A percentile compares a stretch with the other conserved stretches of the same genome.
Conservation (phyloP, 2,113 vertebrate genomes). For the Columba livia region DNA sequence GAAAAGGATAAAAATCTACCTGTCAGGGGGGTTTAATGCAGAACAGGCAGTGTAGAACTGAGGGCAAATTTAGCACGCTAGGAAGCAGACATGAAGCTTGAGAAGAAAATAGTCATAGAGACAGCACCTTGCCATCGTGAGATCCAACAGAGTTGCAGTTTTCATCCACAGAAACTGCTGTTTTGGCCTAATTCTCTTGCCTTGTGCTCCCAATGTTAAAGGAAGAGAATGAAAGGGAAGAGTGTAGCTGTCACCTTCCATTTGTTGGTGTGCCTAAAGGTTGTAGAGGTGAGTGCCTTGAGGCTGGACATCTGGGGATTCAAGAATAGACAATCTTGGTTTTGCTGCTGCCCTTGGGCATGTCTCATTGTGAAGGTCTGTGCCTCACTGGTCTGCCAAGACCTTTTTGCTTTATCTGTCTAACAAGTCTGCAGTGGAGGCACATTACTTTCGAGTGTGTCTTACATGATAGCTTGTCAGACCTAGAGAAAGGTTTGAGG, state of each 20-base stretch:
- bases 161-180: background rate
- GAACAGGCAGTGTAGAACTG: background rate
- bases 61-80: background rate
- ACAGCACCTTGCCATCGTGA: background rate
- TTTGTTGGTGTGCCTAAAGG: slow-evolving; percentile 5
- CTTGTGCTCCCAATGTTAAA: background rate
- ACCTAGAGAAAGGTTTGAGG: background rate
- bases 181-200: background rate
- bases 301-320: slow-evolving; percentile 35
- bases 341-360: background rate
- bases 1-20: background rate
- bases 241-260: slow-evolving; percentile 2
- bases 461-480: background rate
- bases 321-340: background rate
- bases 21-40: background rate
- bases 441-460: background rate
- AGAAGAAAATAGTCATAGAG: background rate
- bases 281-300: slow-evolving; percentile 5
- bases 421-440: background rate
- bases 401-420: background rate
- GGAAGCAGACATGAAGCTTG: background rate
- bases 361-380: background rate
- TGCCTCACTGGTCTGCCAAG: background rate
- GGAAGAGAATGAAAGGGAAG: background rate
- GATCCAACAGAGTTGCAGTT: background rate